These are phyloP conservation scores for Drosophila macrothrix DNA, from an alignment of 2,888 invertebrate genomes.

Conservation along the genomic window DNA sequence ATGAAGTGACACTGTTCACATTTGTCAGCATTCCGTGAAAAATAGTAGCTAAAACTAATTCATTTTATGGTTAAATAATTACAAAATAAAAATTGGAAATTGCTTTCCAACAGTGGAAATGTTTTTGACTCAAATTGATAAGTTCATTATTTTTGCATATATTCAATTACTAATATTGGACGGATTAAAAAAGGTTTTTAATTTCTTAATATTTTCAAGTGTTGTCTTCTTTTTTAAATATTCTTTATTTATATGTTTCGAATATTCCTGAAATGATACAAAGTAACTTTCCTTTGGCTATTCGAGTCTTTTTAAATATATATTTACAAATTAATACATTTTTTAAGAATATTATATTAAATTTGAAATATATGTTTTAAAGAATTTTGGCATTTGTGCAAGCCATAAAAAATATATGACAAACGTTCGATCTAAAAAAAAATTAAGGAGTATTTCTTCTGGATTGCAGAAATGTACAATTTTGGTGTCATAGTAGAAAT, in stretches of 20 bases:
- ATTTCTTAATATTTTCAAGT: background rate
- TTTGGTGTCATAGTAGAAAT: background rate
- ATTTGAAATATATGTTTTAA: too few species aligned
- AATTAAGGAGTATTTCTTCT: background rate
- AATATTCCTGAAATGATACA: background rate
- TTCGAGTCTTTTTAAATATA: too few species aligned
- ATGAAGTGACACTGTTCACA: slow-evolving; percentile 42
- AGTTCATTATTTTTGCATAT: background rate
- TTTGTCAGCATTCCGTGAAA: slow-evolving; percentile 20
- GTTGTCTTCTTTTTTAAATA: background rate
- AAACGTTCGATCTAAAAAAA: background rate
- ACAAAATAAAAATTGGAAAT: background rate
- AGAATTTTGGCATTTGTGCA: background rate
- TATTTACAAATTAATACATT: background rate
- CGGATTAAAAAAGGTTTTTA: background rate
- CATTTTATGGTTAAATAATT: slow-evolving; percentile 1
- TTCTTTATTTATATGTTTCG: background rate
- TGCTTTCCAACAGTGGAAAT: background rate
- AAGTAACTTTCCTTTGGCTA: background rate
- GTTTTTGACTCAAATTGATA: background rate
- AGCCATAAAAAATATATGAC: background rate
- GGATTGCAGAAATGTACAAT: background rate
- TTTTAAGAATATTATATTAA: too few species aligned
- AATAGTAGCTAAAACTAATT: background rate
- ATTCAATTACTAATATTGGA: background rate